Conservation (phyloP, 2,888 invertebrate genomes). For the Notodonta ziczac region DNA sequence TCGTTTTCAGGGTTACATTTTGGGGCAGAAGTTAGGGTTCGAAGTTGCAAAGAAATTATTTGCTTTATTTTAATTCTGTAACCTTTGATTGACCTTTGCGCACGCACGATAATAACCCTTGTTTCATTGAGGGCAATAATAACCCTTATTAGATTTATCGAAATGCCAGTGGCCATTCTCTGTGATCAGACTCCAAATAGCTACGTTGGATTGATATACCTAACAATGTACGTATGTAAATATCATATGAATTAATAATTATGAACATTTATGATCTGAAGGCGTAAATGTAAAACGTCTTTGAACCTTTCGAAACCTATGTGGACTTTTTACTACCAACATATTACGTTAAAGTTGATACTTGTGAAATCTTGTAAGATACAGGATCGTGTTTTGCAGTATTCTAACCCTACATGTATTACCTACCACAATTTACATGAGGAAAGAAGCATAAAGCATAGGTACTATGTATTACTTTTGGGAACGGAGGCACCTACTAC, state of each 20-base stretch:
- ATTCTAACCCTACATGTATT: too few relatives aligned
- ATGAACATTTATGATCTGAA: too few relatives aligned
- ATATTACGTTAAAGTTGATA: too few relatives aligned
- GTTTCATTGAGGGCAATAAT: conserved; percentile 30
- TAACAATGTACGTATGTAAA: too few relatives aligned
- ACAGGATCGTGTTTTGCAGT: too few relatives aligned
- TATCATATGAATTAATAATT: too few relatives aligned
- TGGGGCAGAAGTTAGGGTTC: conserved; percentile 42
- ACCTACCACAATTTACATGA: not conserved
- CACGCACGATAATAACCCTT: conserved; percentile 33
- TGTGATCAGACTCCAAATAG: not conserved
- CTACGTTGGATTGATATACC: too few relatives aligned
- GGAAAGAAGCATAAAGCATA: not conserved
- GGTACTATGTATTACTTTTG: not conserved
- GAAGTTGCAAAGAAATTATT: conserved; percentile 48
- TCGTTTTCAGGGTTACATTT: conserved; percentile 54
- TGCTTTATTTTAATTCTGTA: conserved; percentile 42
- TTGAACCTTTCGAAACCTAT: too few relatives aligned
- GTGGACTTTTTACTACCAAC: too few relatives aligned
- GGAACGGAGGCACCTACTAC: not conserved
- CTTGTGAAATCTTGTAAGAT: too few relatives aligned
- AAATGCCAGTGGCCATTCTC: conserved; percentile 20
- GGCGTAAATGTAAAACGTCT: too few relatives aligned
- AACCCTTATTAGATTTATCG: conserved; percentile 34
- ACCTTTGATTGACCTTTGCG: conserved; percentile 33